Evolutionary conservation across 53 echinoderm and acorn worm species (phyloP), one percentile per base, ranked within the genome.

Genomic region (Echinometra lucunter): DNA sequence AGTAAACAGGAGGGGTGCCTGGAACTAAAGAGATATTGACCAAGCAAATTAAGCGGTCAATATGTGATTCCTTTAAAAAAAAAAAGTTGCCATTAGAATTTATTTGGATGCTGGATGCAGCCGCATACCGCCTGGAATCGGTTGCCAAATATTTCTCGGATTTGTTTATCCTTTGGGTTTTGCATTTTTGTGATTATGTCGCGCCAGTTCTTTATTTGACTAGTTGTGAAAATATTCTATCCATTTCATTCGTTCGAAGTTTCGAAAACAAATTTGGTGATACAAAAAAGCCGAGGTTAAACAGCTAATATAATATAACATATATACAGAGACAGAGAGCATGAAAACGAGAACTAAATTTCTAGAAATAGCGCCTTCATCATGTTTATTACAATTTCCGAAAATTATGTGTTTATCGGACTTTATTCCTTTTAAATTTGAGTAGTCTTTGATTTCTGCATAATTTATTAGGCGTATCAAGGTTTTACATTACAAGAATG

Each of bases 21-120:
- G 13, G 16, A 72, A 72, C 32, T 72, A 72, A 32, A 72, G 35
- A 72, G 72, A 72, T 72, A 72, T 72, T 72, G 72, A 72, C 72
- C 72, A 16, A 72, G 72, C 35, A 72, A 72, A 72, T 72, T 72
- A 72, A 72, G 72, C 72, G 72, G 35, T 72, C 72, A 72, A 15
- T 72, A 34, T 72, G 72, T 30, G 72, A 72, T 72, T 72, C 72
- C 72, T 72, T 53, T n/a, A n/a, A n/a, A 72, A 63, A 63, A 72
- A 3, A 9, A 32, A 70, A 70, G 70, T 70, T 72, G 72, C 35
- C 0, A 72, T 12, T 35, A 28, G 72, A 35, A 10, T 34, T 72
- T 34, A 72, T 12, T 35, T 72, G 72, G 35, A 3, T 32, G 16
- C 35, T 13, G 35, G 35, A 72, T 35, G 35, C 72, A 35, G 34